Conservation (phyloP, 2,113 vertebrate species). For the Theristicus caerulescens region DNA sequence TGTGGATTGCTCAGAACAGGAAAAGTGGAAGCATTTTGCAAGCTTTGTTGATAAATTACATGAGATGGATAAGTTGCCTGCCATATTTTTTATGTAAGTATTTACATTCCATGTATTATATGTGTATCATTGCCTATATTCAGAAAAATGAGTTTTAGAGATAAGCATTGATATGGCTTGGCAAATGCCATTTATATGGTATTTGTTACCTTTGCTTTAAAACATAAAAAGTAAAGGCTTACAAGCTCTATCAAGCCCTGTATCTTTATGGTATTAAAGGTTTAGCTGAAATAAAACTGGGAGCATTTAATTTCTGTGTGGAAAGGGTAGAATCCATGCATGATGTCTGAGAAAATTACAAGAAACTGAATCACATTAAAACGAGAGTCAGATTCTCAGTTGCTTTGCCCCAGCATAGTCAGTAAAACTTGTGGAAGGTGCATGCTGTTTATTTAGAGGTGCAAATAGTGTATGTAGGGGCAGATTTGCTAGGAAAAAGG, state of each 20-base stretch:
- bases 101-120: neutral
- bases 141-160: neutral
- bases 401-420: neutral
- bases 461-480: neutral
- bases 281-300: neutral
- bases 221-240: neutral
- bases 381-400: neutral
- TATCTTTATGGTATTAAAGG: neutral
- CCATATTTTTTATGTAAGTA: constrained; percentile 75
- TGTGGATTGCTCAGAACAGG: neutral
- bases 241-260: neutral
- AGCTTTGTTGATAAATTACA: constrained; percentile 64
- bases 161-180: neutral
- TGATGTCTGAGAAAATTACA: neutral
- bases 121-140: neutral
- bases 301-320: neutral
- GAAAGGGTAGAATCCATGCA: neutral
- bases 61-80: constrained; percentile 70
- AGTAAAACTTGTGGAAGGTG: neutral
- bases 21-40: constrained; percentile 10
- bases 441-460: neutral
- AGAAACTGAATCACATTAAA: neutral
- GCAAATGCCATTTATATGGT: neutral
- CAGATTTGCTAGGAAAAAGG: neutral
- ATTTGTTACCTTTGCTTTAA: neutral